Evolutionary conservation across 2,113 vertebrate species (phyloP), one percentile per base, ranked within the genome.

Genomic region (Cyanocitta stelleri): DNA sequence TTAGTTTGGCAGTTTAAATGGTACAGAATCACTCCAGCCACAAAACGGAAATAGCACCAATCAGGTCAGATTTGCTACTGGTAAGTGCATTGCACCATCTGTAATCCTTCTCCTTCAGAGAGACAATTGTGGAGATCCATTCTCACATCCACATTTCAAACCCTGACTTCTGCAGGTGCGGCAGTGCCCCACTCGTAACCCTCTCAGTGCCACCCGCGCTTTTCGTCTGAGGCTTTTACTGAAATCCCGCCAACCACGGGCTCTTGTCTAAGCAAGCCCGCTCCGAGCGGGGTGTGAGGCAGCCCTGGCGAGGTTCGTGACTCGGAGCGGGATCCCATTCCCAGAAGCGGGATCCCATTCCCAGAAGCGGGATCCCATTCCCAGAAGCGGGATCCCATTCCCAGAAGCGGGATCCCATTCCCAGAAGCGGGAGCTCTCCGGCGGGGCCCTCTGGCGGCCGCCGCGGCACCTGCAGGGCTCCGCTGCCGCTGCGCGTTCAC

Each of bases 401-500:
- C 35, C 35, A 37, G 63, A 22, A 64, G n/a, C 58, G 13, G 19
- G 39, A 6, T 41, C 39, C 7, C 8, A 4, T 30, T 56, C 49
- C 43, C 44, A 2, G 2, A 1, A 5, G 27, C 3, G 23, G 71
- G 67, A n/a, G 4, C 51, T 19, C 17, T 19, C n/a, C 20, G 41
- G 1, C 33, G 0, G 35, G 5, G 16, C 52, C 96, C 90, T 88
- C 95, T 95, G 71, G 44, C 76, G 96, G 94, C 55, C 58, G 26
- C 54, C 22, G 33, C 1, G 3, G 2, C 13, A 33, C 17, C 16
- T 56, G 43, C 79, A 49, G 44, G 6, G 24, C 9, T 3, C 11
- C 5, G 13, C 33, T 2, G 26, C 1, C 4, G 14, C 1, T 21
- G 9, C 2, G 16, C 3, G 18, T 1, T 23, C 13, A 1, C 39